A percentile compares a stretch with the other conserved stretches of the same genome.
Evolutionary conservation across 2,113 vertebrate species (phyloP).

Genomic region (Sarotherodon lohbergeri): DNA sequence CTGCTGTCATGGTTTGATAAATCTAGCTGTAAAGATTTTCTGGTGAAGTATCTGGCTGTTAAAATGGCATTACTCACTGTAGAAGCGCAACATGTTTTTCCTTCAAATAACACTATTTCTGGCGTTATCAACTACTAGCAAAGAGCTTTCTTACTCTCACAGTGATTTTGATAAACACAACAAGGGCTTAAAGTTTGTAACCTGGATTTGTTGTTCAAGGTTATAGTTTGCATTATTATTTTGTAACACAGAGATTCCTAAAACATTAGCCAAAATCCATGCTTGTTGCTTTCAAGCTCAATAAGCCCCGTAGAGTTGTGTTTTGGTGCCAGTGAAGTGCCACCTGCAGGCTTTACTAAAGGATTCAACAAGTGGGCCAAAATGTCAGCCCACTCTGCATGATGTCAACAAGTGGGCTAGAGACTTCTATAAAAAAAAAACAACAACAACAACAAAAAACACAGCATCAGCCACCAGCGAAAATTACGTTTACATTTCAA

Average conservation of each 20-base stretch:
- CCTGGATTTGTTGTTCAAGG: neutral
- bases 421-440: neutral
- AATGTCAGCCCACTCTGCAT: slow-evolving; percentile 7
- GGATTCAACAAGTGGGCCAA: neutral
- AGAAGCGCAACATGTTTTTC: neutral
- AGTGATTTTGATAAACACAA: neutral
- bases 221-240: neutral
- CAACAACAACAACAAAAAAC: neutral
- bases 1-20: neutral
- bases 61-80: neutral
- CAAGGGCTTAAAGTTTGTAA: neutral
- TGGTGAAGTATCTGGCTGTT: neutral
- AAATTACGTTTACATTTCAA: neutral
- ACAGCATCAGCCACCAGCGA: neutral
- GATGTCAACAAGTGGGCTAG: slow-evolving; percentile 3
- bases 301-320: neutral
- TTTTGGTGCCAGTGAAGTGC: neutral
- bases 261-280: neutral
- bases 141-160: neutral
- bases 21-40: neutral
- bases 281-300: neutral
- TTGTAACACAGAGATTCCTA: neutral
- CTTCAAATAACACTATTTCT: neutral
- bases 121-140: neutral
- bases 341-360: neutral